Percentiles rank a stretch among this genome's conserved stretches.
Evolutionary conservation across 2,888 invertebrate species (phyloP).

Genomic region (Leptura quadrifasciata): DNA sequence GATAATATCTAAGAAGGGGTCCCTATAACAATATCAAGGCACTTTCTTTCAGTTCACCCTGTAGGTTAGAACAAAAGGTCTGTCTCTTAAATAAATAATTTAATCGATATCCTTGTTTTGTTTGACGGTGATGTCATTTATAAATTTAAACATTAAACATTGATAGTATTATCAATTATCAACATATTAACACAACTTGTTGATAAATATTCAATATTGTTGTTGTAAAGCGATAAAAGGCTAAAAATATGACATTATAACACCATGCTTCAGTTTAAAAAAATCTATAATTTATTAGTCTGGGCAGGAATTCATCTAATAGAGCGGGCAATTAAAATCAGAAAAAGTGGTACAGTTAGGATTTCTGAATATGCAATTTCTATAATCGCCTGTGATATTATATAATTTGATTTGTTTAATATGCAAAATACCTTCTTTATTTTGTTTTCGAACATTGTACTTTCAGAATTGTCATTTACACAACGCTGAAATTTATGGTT

Average conservation of each 20-base stretch:
- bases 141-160: slow-evolving; percentile 60
- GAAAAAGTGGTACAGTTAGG: slow-evolving; percentile 10
- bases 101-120: slow-evolving; percentile 53
- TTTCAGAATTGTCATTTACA: neutral
- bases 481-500: no score
- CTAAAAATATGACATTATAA: slow-evolving; percentile 34
- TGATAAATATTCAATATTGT: slow-evolving; percentile 55
- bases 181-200: slow-evolving; percentile 59
- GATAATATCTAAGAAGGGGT: no score
- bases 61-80: slow-evolving; percentile 8
- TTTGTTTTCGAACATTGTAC: slow-evolving; percentile 3
- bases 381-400: neutral
- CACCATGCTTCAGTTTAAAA: slow-evolving; percentile 39
- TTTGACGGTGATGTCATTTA: slow-evolving; percentile 59
- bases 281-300: slow-evolving; percentile 13
- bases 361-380: slow-evolving; percentile 19
- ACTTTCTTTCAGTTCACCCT: slow-evolving; percentile 12
- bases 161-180: slow-evolving; percentile 63
- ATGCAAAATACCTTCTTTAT: slow-evolving; percentile 2
- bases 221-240: slow-evolving; percentile 27
- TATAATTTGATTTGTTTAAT: slow-evolving; percentile 19
- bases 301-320: neutral
- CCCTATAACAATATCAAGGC: neutral
- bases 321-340: neutral
- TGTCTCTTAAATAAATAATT: slow-evolving; percentile 31